Base-by-base conservation (phyloP, 2,888 invertebrate species). In the Tricholauxania praeusta region DNA sequence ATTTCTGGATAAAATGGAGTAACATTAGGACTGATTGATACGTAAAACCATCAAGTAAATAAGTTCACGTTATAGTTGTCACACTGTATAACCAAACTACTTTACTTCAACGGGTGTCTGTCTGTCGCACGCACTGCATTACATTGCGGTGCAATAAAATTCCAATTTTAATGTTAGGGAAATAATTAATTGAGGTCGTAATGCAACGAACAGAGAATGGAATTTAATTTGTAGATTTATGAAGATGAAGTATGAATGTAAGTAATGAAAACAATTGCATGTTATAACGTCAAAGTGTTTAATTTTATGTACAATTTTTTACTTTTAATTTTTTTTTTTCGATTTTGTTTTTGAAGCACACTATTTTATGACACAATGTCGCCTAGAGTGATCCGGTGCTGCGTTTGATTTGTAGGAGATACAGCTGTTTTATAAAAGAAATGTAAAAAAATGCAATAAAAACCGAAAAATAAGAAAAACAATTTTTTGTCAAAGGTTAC, bases 51-150 rank as follows among this genome's bases (percentile, higher is more conserved):
- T 28, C 28, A 28, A 28, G 3, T 28, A 3, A 28, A 28, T 28
- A 3, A 39, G 39, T 39, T 39, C 10, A 39, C 10, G 0, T 39
- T 39, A 39, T 10, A 39, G 39, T 39, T 39, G 39, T 39, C 7
- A 39, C 0, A 39, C 39, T 39, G 39, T 39, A 39, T 1, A 39
- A 10, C 39, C 1, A 39, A 39, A 39, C 1, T 39, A 39, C 59
- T 59, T 7, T 22, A 7, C 59, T 10, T 17, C 59, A 59, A 59
- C 22, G 59, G 22, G 59, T 59, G 22, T 17, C 19, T 17, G n/a
- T 48, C 47, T 57, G 1, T 60, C 22, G 74, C 80, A 79, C 78
- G 78, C 79, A 77, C 79, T 82, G 15, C 62, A 39, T 71, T 12
- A 57, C 60, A 68, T 72, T 76, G 74, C 73, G 75, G 72, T 60